Percentiles rank a stretch among this genome's conserved stretches.
Evolutionary conservation across 2,888 invertebrate genomes (phyloP).

Genomic region (Argyresthia albistria): DNA sequence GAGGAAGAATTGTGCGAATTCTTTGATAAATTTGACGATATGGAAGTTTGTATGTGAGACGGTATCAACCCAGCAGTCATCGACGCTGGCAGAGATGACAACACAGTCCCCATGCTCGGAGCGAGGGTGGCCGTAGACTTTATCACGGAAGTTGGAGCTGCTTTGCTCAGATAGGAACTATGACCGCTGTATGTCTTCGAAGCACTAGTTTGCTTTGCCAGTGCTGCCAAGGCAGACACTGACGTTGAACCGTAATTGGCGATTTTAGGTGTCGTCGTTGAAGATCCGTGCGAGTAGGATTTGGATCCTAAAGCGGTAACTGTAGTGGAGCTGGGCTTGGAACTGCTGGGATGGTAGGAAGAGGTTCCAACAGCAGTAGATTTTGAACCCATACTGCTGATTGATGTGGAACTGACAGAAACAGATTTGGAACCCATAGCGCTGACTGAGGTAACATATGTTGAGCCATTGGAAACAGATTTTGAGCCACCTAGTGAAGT

Average conservation of each 20-base stretch:
- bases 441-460: neutral
- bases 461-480: neutral
- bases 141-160: neutral
- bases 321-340: neutral
- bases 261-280: no score
- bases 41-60: neutral
- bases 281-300: no score
- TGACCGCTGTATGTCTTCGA: neutral
- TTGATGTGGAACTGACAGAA: constrained; percentile 14
- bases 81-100: constrained; percentile 46
- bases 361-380: no score
- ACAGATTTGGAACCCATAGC: neutral
- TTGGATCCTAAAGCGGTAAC: no score
- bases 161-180: neutral
- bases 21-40: neutral
- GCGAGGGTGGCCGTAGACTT: constrained; percentile 29
- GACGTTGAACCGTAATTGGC: no score
- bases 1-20: constrained; percentile 6
- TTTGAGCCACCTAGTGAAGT: neutral
- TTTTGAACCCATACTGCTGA: neutral
- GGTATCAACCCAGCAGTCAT: constrained; percentile 35
- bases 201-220: neutral
- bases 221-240: neutral
- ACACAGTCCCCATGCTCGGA: constrained; percentile 53
- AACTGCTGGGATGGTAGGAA: neutral